These are phyloP conservation scores for Clusia tigrina DNA, from an alignment of 2,888 invertebrate species.

Conservation along the genomic window DNA sequence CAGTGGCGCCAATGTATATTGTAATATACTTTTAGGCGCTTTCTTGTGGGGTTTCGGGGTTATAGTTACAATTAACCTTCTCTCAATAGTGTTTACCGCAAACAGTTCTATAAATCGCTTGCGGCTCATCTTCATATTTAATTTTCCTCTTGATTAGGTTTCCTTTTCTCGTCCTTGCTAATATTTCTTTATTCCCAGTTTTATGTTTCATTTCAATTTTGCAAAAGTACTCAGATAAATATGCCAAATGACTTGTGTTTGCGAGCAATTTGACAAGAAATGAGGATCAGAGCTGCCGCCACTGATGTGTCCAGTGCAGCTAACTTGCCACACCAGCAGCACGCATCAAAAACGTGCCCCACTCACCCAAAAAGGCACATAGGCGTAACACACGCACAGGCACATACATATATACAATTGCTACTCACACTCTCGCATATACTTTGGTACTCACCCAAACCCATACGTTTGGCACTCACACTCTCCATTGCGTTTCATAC, in stretches of 20 bases:
- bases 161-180: not conserved
- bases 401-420: not conserved
- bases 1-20: too few species aligned
- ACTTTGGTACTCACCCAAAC: too few species aligned
- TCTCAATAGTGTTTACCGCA: too few species aligned
- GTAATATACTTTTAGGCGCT: too few species aligned
- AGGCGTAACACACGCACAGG: not conserved
- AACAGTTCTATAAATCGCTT: too few species aligned
- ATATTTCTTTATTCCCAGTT: not conserved
- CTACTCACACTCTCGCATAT: too few species aligned
- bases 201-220: not conserved
- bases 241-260: not conserved
- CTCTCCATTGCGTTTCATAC: too few species aligned
- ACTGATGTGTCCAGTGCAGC: not conserved
- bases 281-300: constrained; percentile 4
- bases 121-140: too few species aligned
- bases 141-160: too few species aligned
- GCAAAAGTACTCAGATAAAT: not conserved
- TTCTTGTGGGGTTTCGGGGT: too few species aligned
- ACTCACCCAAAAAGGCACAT: not conserved
- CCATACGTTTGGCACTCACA: too few species aligned
- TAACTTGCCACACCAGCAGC: not conserved
- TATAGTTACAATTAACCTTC: too few species aligned
- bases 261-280: not conserved
- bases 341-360: not conserved